These are phyloP conservation scores for Aspidapion aeneum DNA, from an alignment of 2,888 invertebrate species.

Conservation along the genomic window DNA sequence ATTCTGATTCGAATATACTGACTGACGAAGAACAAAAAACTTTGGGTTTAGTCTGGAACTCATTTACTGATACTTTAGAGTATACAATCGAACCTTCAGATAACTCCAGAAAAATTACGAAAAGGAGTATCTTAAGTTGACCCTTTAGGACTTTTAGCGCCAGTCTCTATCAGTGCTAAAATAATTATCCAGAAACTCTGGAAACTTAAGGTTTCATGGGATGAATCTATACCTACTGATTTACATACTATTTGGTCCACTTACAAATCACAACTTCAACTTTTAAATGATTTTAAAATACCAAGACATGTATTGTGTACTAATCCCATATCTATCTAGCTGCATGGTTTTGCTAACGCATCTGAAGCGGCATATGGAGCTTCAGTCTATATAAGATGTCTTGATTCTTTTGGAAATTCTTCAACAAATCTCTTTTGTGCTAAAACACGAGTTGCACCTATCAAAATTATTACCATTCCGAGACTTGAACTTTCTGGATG, in stretches of 20 bases:
- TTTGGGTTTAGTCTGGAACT: slow-evolving; percentile 19
- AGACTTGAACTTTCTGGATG: slow-evolving; percentile 21
- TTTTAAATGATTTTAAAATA: slow-evolving; percentile 12
- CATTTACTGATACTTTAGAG: slow-evolving; percentile 7
- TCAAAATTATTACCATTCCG: slow-evolving; percentile 18
- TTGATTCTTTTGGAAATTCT: slow-evolving; percentile 6
- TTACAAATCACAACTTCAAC: slow-evolving; percentile 10
- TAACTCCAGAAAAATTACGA: slow-evolving; percentile 2
- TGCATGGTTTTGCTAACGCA: slow-evolving; percentile 18
- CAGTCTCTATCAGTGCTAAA: slow-evolving; percentile 15
- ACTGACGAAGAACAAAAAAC: slow-evolving; percentile 11
- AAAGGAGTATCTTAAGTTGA: slow-evolving; percentile 19
- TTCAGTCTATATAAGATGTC: slow-evolving; percentile 14
- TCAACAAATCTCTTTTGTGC: slow-evolving; percentile 18
- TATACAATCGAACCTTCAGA: slow-evolving; percentile 7
- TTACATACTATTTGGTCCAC: slow-evolving; percentile 12
- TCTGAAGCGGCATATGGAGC: slow-evolving; percentile 15
- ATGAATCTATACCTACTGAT: slow-evolving; percentile 19
- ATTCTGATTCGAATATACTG: background rate
- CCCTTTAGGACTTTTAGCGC: slow-evolving; percentile 17
- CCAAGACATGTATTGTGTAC: slow-evolving; percentile 8
- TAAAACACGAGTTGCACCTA: slow-evolving; percentile 21
- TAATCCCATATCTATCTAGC: slow-evolving; percentile 1
- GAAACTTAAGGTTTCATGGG: slow-evolving; percentile 17
- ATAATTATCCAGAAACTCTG: slow-evolving; percentile 21